Percentiles rank a stretch among this genome's conserved stretches.
phyloP scores from a whole-genome alignment of 1,140 invertebrate species.

The Aphidius gifuensis region DNA sequence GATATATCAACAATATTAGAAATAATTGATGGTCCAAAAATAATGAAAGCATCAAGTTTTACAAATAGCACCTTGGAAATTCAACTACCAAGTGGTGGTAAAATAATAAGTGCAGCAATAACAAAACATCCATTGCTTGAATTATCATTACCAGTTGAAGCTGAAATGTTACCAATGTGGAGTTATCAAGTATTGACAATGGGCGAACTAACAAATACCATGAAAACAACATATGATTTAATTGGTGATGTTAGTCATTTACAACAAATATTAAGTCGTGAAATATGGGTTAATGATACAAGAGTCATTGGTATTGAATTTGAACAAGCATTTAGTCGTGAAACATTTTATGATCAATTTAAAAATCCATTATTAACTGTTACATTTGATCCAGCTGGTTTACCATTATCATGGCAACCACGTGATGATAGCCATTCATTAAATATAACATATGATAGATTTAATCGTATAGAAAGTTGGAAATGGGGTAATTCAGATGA shows the following conservation, averaged over 20 bases:
- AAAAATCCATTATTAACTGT: slow-evolving; percentile 79
- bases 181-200: slow-evolving; percentile 74
- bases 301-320: slow-evolving; percentile 85
- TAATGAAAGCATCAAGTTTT: slow-evolving; percentile 70
- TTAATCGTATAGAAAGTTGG: slow-evolving; percentile 89
- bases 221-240: slow-evolving; percentile 76
- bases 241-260: slow-evolving; percentile 79
- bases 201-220: slow-evolving; percentile 74
- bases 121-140: slow-evolving; percentile 83
- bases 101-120: slow-evolving; percentile 70
- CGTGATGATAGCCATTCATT: slow-evolving; percentile 70
- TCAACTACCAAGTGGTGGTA: slow-evolving; percentile 67
- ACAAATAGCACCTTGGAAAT: slow-evolving; percentile 75
- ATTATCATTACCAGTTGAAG: slow-evolving; percentile 83
- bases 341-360: slow-evolving; percentile 84
- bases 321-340: slow-evolving; percentile 80
- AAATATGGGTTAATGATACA: slow-evolving; percentile 81
- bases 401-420: slow-evolving; percentile 77
- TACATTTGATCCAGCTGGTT: slow-evolving; percentile 80
- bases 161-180: slow-evolving; percentile 87
- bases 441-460: slow-evolving; percentile 88
- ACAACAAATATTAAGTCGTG: slow-evolving; percentile 76
- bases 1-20: slow-evolving; percentile 58
- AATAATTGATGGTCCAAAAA: slow-evolving; percentile 61
- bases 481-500: slow-evolving; percentile 84